Conservation (phyloP, 2,797 vertebrate genomes). For the Thalassophryne amazonica region DNA sequence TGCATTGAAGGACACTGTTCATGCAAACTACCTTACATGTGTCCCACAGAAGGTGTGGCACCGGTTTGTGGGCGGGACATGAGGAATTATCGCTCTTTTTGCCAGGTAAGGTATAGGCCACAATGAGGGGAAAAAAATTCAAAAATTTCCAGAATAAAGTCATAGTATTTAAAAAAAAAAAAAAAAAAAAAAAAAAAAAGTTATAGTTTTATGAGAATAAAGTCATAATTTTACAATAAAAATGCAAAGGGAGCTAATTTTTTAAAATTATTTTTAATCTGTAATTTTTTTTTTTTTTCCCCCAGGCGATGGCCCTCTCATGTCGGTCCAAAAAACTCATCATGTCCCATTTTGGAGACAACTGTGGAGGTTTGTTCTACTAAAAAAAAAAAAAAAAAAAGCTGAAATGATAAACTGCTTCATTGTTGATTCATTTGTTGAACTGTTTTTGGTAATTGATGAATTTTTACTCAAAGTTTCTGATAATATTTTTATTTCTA, state of each 20-base stretch:
- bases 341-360: slow-evolving; percentile 72
- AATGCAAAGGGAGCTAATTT: too few relatives aligned
- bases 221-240: too few relatives aligned
- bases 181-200: too few relatives aligned
- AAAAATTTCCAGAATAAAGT: too few relatives aligned
- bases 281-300: background rate
- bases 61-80: slow-evolving; percentile 67
- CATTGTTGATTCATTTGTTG: background rate
- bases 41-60: slow-evolving; percentile 55
- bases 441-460: too few relatives aligned
- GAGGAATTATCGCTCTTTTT: slow-evolving; percentile 76
- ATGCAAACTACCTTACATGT: slow-evolving; percentile 88
- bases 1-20: slow-evolving; percentile 73
- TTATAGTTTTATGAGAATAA: too few relatives aligned
- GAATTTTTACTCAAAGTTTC: accelerated
- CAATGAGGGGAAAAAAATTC: too few relatives aligned
- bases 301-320: slow-evolving; percentile 74
- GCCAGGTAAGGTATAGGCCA: slow-evolving; percentile 75
- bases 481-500: too few relatives aligned
- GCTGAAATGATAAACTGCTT: too few relatives aligned
- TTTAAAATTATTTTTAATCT: background rate
- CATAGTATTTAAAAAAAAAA: too few relatives aligned
- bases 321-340: slow-evolving; percentile 54
- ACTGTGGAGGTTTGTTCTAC: slow-evolving; percentile 50
- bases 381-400: too few relatives aligned